Evolutionary conservation across 2,888 invertebrate species (phyloP).

Genomic region (Serrognathus titanus): DNA sequence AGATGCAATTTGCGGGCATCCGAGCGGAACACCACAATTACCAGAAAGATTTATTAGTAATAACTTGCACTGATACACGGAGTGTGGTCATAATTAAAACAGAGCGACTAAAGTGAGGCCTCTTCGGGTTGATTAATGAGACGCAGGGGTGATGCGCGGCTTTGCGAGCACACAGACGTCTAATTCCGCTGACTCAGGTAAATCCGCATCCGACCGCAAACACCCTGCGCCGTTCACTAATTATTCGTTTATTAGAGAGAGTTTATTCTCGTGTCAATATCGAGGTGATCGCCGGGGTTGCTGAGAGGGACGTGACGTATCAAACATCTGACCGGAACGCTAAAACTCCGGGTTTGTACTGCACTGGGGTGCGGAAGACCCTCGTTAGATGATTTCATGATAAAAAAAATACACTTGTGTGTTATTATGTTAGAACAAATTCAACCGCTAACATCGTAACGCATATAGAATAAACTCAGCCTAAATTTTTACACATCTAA

Average conservation of each 20-base stretch:
- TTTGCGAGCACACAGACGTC: constrained; percentile 32
- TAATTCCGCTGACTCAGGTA: constrained; percentile 42
- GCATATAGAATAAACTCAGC: no score
- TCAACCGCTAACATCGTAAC: neutral
- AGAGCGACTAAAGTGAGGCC: constrained; percentile 30
- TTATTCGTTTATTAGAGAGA: constrained; percentile 33
- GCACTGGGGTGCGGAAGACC: constrained; percentile 27
- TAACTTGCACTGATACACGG: constrained; percentile 36
- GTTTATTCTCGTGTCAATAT: constrained; percentile 31
- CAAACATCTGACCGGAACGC: constrained; percentile 42
- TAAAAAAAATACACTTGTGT: constrained; percentile 39
- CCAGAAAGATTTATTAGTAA: constrained; percentile 41
- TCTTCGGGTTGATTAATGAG: constrained; percentile 39
- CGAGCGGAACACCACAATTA: constrained; percentile 40
- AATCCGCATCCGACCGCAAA: constrained; percentile 34
- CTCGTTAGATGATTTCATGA: constrained; percentile 43
- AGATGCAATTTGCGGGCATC: constrained; percentile 41
- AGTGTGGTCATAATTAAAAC: constrained; percentile 40
- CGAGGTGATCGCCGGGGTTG: constrained; percentile 21
- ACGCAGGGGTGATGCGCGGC: constrained; percentile 28
- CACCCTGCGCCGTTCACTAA: constrained; percentile 32
- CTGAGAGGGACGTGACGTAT: constrained; percentile 42
- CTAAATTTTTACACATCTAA: no score
- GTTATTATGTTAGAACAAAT: constrained; percentile 18
- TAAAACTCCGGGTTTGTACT: constrained; percentile 23